A percentile compares a stretch with the other conserved stretches of the same genome.
These are phyloP conservation scores for Saccopteryx bilineata DNA, from an alignment of 2,113 vertebrate genomes.

Conservation along the genomic window DNA sequence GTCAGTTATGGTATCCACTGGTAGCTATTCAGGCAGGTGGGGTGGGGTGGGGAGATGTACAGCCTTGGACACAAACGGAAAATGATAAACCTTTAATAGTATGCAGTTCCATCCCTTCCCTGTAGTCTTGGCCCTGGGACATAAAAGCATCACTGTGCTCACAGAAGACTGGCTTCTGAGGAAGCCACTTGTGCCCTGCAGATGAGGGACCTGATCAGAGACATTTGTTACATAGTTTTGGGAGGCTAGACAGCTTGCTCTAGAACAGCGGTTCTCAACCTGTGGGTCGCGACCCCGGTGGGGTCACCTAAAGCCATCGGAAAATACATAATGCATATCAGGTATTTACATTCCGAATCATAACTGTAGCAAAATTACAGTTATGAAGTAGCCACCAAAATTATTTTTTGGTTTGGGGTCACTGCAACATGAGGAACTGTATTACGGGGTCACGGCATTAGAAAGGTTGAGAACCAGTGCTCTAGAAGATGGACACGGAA, in stretches of 20 bases:
- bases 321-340: too few species aligned
- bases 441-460: too few species aligned
- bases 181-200: not conserved
- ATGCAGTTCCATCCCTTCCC: not conserved
- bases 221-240: not conserved
- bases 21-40: not conserved
- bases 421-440: too few species aligned
- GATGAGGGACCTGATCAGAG: not conserved
- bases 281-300: too few species aligned
- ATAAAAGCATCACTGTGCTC: not conserved
- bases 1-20: not conserved
- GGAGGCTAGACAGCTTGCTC: not conserved
- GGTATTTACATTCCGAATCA: too few species aligned
- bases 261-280: not conserved
- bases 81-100: not conserved
- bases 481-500: not conserved
- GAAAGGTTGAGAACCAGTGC: not conserved
- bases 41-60: not conserved
- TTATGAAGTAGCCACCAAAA: too few species aligned
- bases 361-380: too few species aligned
- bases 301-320: too few species aligned
- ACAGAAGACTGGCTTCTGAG: constrained; percentile 1
- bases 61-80: not conserved
- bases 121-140: not conserved
- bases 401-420: too few species aligned